Evolutionary conservation across 1,140 invertebrate genomes (phyloP).

Genomic region (Diprion similis): DNA sequence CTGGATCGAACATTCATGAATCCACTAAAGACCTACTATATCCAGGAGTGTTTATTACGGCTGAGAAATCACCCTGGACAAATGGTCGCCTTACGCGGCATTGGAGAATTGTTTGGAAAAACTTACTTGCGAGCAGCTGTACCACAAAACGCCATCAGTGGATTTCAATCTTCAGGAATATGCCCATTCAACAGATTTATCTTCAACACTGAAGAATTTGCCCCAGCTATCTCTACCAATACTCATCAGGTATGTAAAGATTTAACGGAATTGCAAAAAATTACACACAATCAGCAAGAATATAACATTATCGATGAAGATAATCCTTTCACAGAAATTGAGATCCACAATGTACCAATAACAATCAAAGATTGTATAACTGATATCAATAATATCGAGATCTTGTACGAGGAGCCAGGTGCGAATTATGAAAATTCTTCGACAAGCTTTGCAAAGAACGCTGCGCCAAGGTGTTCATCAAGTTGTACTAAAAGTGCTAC

Average conservation of each 20-base stretch:
- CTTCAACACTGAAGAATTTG: slow-evolving; percentile 41
- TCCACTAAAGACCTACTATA: slow-evolving; percentile 31
- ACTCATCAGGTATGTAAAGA: no score
- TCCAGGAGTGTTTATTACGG: slow-evolving; percentile 33
- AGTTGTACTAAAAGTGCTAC: no score
- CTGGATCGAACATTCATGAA: slow-evolving; percentile 43
- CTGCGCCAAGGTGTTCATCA: no score
- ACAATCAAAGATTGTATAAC: neutral
- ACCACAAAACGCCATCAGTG: slow-evolving; percentile 45
- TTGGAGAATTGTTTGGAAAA: slow-evolving; percentile 35
- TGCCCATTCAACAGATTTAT: slow-evolving; percentile 44
- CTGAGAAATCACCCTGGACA: slow-evolving; percentile 38
- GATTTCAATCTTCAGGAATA: slow-evolving; percentile 45
- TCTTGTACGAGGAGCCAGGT: no score
- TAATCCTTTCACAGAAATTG: neutral
- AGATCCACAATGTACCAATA: neutral
- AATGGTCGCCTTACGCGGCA: slow-evolving; percentile 35
- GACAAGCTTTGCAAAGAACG: no score
- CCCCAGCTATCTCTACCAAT: neutral
- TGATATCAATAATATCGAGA: no score
- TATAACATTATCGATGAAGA: no score
- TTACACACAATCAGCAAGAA: no score
- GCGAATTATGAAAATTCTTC: no score
- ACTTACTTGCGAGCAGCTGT: slow-evolving; percentile 47
- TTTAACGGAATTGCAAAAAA: no score